Evolutionary conservation across 2,888 invertebrate genomes (phyloP).

Genomic region (Labia minor): DNA sequence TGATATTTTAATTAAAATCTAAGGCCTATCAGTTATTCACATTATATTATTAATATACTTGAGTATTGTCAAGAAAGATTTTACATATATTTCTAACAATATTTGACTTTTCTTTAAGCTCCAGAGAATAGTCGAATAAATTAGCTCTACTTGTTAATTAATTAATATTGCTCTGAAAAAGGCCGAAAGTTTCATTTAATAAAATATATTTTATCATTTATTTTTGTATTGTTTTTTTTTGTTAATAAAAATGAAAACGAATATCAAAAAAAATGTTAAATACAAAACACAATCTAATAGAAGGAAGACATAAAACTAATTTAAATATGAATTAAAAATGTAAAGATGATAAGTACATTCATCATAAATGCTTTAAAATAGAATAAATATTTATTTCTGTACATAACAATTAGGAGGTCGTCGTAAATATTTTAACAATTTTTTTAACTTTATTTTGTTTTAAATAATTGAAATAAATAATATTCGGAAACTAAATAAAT

Average conservation of each 20-base stretch:
- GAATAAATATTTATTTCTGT: no score
- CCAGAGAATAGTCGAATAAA: not conserved
- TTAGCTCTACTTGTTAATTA: not conserved
- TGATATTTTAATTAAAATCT: no score
- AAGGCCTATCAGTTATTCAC: no score
- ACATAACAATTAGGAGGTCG: no score
- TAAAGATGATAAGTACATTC: no score
- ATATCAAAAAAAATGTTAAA: not conserved
- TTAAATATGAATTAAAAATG: not conserved
- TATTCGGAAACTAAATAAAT: no score
- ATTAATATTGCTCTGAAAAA: not conserved
- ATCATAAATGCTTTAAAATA: no score
- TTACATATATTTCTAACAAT: not conserved
- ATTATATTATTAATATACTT: no score
- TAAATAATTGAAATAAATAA: no score
- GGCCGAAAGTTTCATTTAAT: conserved; percentile 1
- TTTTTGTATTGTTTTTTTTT: not conserved
- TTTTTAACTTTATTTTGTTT: no score
- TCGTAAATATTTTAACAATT: no score
- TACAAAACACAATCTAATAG: not conserved
- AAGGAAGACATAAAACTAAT: not conserved
- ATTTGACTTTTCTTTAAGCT: not conserved
- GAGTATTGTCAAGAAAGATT: not conserved
- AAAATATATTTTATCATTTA: conserved; percentile 13
- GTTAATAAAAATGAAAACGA: no score